phyloP scores from a whole-genome alignment of 2,797 vertebrate species.

The Schizopygopsis malacanthus region DNA sequence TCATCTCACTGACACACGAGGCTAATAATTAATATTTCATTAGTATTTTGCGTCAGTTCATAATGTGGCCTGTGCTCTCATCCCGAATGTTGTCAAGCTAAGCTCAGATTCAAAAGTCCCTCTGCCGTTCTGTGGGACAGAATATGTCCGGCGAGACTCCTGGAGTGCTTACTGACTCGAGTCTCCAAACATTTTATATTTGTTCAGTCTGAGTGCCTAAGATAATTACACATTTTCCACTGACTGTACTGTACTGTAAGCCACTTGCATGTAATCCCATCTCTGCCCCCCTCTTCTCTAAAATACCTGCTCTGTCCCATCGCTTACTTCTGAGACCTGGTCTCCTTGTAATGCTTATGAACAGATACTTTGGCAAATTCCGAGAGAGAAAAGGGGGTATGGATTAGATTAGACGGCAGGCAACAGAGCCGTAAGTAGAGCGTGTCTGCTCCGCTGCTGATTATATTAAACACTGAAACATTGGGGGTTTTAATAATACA shows the following conservation, averaged over 20 bases:
- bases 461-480: conserved; percentile 65
- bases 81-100: neutral
- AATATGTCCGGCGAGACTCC: neutral
- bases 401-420: conserved; percentile 32
- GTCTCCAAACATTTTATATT: conserved; percentile 22
- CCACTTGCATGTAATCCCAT: conserved; percentile 23
- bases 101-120: conserved; percentile 12
- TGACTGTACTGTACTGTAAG: conserved; percentile 5
- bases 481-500: conserved; percentile 66
- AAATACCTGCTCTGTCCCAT: conserved; percentile 18
- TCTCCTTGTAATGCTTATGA: conserved; percentile 25
- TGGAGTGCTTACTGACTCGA: neutral
- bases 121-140: neutral
- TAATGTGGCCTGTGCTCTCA: conserved; percentile 61
- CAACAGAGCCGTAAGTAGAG: conserved; percentile 59
- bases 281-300: conserved; percentile 8
- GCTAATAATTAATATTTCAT: conserved; percentile 84
- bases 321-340: conserved; percentile 45
- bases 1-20: conserved; percentile 68
- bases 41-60: conserved; percentile 67
- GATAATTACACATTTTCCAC: conserved; percentile 35
- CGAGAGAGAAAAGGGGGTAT: conserved; percentile 6
- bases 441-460: conserved; percentile 60
- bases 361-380: conserved; percentile 42
- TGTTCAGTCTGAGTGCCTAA: conserved; percentile 25